A percentile compares a stretch with the other conserved stretches of the same genome.
These are phyloP conservation scores for Nothocercus nigrocapillus DNA, from an alignment of 2,113 vertebrate species.

Conservation along the genomic window DNA sequence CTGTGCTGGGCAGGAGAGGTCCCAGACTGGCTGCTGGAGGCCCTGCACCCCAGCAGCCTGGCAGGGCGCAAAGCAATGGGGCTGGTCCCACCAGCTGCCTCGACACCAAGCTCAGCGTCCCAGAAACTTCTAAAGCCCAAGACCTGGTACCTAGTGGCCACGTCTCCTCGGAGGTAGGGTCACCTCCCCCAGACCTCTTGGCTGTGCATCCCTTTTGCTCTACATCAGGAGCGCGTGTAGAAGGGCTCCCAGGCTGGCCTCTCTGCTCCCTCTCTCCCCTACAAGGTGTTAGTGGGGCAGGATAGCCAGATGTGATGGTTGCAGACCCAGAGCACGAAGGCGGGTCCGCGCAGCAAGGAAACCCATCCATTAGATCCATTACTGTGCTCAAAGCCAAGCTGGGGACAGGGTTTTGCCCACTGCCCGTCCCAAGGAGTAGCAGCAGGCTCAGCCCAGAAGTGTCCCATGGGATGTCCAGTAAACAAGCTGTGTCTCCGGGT, in stretches of 20 bases:
- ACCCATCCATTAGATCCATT: not conserved
- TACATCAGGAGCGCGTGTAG: accelerated
- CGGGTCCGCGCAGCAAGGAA: not conserved
- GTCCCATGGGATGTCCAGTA: not conserved
- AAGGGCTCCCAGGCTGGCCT: not conserved
- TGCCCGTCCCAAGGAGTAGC: not conserved
- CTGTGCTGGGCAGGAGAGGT: not conserved
- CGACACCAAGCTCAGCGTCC: accelerated
- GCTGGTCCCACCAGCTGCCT: not conserved
- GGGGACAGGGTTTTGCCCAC: not conserved
- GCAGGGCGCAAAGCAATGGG: not conserved
- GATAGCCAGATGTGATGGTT: not conserved
- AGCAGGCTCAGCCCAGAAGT: accelerated
- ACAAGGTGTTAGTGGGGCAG: not conserved
- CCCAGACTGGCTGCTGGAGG: not conserved
- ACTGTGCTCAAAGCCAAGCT: not conserved
- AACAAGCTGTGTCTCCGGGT: not conserved
- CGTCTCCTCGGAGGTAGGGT: not conserved
- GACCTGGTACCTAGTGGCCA: accelerated
- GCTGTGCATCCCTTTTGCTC: not conserved
- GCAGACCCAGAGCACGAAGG: not conserved
- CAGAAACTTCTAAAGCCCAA: not conserved
- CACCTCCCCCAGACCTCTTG: not conserved
- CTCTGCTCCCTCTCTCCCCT: accelerated
- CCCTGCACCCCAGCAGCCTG: accelerated